These are phyloP conservation scores for Mareca strepera DNA, from an alignment of 2,797 vertebrate species.

Conservation along the genomic window DNA sequence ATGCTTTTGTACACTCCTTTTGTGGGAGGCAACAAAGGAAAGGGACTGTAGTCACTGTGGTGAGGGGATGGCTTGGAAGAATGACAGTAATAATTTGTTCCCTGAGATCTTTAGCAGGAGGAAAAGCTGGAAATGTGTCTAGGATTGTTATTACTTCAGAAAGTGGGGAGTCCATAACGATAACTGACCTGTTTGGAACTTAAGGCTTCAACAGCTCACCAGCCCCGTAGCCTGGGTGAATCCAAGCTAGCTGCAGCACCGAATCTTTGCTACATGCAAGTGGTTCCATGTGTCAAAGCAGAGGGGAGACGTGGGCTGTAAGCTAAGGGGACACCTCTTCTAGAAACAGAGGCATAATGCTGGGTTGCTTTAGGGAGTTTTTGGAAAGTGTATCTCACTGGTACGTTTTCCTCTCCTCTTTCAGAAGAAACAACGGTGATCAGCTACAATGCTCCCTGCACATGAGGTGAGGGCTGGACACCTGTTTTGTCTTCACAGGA, in stretches of 20 bases:
- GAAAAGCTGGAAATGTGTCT: not conserved
- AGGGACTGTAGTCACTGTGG: not conserved
- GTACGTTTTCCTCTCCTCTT: not conserved
- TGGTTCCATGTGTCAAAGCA: not conserved
- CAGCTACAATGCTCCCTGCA: not conserved
- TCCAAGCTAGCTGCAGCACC: not conserved
- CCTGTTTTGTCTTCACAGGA: not conserved
- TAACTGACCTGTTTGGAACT: not conserved
- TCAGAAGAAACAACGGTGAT: slow-evolving; percentile 51
- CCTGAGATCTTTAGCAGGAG: not conserved
- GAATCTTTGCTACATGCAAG: not conserved
- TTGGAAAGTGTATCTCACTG: not conserved
- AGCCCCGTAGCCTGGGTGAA: not conserved
- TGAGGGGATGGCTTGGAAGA: not conserved
- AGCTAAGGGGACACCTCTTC: not conserved
- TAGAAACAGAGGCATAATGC: not conserved
- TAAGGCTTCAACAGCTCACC: fast-evolving
- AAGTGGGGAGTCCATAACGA: not conserved
- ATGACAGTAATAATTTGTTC: not conserved
- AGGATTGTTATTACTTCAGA: not conserved
- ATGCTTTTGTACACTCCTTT: not conserved
- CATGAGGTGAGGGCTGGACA: slow-evolving; percentile 27
- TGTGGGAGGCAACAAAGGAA: not conserved
- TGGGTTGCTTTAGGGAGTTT: not conserved
- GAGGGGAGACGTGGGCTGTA: not conserved